Conservation (phyloP, 2,888 invertebrate species). For the Leptopterna dolabrata region DNA sequence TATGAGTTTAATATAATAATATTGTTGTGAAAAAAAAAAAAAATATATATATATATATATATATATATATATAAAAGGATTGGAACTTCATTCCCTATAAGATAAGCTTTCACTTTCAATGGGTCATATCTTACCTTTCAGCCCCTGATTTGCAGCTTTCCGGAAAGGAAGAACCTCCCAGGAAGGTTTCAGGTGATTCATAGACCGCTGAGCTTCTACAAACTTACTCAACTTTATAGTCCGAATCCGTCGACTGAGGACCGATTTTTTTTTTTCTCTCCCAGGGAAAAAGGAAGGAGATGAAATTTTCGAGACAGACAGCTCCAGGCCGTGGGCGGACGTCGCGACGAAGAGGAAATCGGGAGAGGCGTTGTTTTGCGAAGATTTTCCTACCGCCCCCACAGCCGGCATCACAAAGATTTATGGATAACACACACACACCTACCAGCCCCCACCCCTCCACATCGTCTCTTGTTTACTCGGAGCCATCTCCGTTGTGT, state of each 20-base stretch:
- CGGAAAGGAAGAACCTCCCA: neutral
- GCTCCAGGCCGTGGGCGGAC: conserved; percentile 1
- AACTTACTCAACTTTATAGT: neutral
- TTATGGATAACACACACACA: conserved; percentile 50
- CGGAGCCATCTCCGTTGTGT: conserved; percentile 44
- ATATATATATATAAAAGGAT: no score
- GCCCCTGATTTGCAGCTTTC: neutral
- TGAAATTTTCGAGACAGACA: conserved; percentile 2
- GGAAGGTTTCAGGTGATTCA: neutral
- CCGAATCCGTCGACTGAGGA: neutral
- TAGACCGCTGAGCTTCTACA: neutral
- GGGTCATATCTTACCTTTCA: no score
- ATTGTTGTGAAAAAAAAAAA: no score
- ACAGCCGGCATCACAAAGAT: conserved; percentile 25
- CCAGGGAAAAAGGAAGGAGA: neutral
- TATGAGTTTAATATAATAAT: no score
- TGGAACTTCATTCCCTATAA: no score
- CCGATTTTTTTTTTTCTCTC: neutral
- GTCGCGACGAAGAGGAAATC: conserved; percentile 18
- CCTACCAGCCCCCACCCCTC: conserved; percentile 16
- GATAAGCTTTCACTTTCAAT: no score
- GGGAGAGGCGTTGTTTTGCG: conserved; percentile 44
- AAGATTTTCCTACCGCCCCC: conserved; percentile 38
- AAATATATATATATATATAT: no score
- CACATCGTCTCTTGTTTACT: conserved; percentile 46